Evolutionary conservation across 2,888 invertebrate genomes (phyloP), one percentile per base, ranked within the genome.

Genomic region (Ectobius pallidus): DNA sequence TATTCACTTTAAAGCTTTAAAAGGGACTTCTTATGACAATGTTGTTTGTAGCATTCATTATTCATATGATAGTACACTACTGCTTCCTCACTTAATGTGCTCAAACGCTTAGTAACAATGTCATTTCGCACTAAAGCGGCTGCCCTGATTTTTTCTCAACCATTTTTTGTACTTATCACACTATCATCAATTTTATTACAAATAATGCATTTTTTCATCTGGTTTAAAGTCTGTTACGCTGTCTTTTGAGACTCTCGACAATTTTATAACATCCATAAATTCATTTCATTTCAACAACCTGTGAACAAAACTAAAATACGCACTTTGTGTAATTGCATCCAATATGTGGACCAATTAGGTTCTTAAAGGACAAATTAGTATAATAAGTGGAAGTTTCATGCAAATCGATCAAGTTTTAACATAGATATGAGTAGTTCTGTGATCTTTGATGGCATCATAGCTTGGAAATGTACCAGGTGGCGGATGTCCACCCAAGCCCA

Each of bases 301-400:
- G 49, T 14, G 9, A 58, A 27, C 7, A 16, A 71, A 52, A 39
- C 63, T 34, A 70, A 20, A 44, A 70, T 69, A n/a, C n/a, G n/a
- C n/a, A n/a, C n/a, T n/a, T n/a, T n/a, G n/a, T n/a, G n/a, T n/a
- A n/a, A n/a, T n/a, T n/a, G n/a, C n/a, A n/a, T n/a, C n/a, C n/a
- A n/a, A n/a, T n/a, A n/a, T n/a, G n/a, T n/a, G n/a, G n/a, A n/a
- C n/a, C n/a, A n/a, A n/a, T n/a, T n/a, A n/a, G n/a, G n/a, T n/a
- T n/a, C n/a, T n/a, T n/a, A n/a, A n/a, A n/a, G n/a, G n/a, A n/a
- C n/a, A n/a, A n/a, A n/a, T n/a, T n/a, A n/a, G n/a, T n/a, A n/a
- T n/a, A n/a, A n/a, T n/a, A n/a, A n/a, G n/a, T n/a, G n/a, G n/a
- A n/a, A n/a, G n/a, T n/a, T n/a, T n/a, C n/a, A n/a, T n/a, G n/a